Evolutionary conservation across 2,797 vertebrate genomes (phyloP), one percentile per base, ranked within the genome.

Genomic region (Parotocinclus haroldoi): DNA sequence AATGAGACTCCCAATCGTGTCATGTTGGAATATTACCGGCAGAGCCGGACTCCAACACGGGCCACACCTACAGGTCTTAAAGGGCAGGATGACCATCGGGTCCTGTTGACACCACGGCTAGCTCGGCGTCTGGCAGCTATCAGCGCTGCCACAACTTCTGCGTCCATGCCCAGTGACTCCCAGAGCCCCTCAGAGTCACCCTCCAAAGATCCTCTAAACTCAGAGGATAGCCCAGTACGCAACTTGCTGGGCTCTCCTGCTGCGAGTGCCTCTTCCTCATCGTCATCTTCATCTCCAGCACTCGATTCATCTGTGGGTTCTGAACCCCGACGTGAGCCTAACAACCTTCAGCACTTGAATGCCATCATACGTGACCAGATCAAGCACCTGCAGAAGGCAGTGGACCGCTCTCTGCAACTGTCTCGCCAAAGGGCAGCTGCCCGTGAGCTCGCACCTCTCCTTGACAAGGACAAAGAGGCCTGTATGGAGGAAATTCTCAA

Each of bases 301-400:
- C 93, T 86, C 74, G 93, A 55, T 87, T 89, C 45, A 84, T 88
- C 36, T 88, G 58, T 92, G 89, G 18, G 86, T 80, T 40, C 89
- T 84, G 96, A 99, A 77, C 91, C 94, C 76, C 93, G 96, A 54
- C 92, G 89, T 74, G 96, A 99, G 82, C 96, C 95, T 13, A 92
- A 95, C 91, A 99, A 96, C 80, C 94, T 99, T 86, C 93, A 97
- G 85, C 97, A 97, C 87, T 94, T 99, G 73, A 95, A 94, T 13
- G 93, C 95, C 82, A 96, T 99, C 73, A 93, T 99, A 85, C 90
- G 92, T 82, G 96, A 99, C 79, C 96, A 99, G 93, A 95, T 99
- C 80, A 94, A 94, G 83, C 94, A 99, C 78, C 88, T 99, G 74
- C 96, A 98, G 85, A 92, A 93, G 71, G 96, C 94, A 0, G 96